Percentiles rank a stretch among this genome's conserved stretches.
These are phyloP conservation scores for Archaeoteleia sp. DNA, from an alignment of 2,888 invertebrate genomes.

Conservation along the genomic window DNA sequence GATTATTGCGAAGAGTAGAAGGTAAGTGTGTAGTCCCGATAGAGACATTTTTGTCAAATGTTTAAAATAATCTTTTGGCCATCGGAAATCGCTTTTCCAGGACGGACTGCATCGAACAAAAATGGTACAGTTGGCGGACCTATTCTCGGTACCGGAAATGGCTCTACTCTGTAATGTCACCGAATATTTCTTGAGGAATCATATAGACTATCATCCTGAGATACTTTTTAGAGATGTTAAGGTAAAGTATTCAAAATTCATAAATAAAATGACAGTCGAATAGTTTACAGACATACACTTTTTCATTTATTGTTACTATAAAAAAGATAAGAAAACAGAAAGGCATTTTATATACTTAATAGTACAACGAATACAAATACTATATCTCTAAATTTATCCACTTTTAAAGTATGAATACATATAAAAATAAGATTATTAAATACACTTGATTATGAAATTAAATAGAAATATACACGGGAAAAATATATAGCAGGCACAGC, in stretches of 20 bases:
- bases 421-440: no score
- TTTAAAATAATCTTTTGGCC: conserved; percentile 5
- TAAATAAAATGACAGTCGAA: no score
- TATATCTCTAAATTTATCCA: no score
- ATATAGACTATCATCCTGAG: conserved; percentile 95
- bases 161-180: conserved; percentile 94
- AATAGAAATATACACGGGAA: no score
- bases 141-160: conserved; percentile 98
- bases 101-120: conserved; percentile 72
- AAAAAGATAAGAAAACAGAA: no score
- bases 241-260: conserved; percentile 76
- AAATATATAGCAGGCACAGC: no score
- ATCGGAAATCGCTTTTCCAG: conserved; percentile 53
- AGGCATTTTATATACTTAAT: no score
- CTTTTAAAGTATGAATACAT: no score
- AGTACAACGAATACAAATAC: no score
- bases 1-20: conserved; percentile 53
- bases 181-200: conserved; percentile 91
- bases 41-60: conserved; percentile 5
- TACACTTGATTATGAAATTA: no score
- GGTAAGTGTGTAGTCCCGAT: conserved; percentile 49
- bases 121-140: conserved; percentile 96
- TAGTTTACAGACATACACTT: no score
- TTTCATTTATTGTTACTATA: no score
- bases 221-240: conserved; percentile 96